Conservation (phyloP, 1,140 invertebrate species). For the Cyclargus thomasi region DNA sequence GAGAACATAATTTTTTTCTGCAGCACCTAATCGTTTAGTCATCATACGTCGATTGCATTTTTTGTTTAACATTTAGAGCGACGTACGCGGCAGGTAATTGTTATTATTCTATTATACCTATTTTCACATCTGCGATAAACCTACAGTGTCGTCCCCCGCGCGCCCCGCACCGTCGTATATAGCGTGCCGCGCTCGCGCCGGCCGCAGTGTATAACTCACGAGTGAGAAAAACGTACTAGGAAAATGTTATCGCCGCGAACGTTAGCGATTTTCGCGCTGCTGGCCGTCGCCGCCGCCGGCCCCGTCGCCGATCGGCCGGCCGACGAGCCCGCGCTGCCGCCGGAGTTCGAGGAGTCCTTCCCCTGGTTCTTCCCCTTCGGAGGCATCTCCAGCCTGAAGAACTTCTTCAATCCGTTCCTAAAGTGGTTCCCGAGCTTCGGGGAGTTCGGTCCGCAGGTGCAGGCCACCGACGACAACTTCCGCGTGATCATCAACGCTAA, state of each 20-base stretch:
- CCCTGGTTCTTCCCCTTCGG: conserved; percentile 62
- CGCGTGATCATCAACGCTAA: conserved; percentile 59
- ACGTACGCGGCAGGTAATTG: not conserved
- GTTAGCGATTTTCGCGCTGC: conserved; percentile 41
- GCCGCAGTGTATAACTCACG: conserved; percentile 52
- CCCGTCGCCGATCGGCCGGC: conserved; percentile 43
- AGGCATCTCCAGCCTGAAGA: conserved; percentile 22
- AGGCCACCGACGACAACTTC: conserved; percentile 55
- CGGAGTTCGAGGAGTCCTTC: conserved; percentile 44
- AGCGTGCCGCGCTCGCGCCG: conserved; percentile 53
- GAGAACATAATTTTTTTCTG: not conserved
- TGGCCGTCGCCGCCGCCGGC: conserved; percentile 43
- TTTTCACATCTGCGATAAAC: conserved; percentile 13
- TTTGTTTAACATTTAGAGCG: not conserved
- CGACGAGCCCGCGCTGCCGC: conserved; percentile 45
- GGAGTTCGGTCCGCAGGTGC: conserved; percentile 54
- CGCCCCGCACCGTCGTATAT: conserved; percentile 54
- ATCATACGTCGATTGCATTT: not conserved
- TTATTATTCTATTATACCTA: conserved; percentile 13
- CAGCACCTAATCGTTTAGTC: not conserved
- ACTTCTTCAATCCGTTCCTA: conserved; percentile 54
- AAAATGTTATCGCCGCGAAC: conserved; percentile 55
- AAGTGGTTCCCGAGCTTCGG: conserved; percentile 57
- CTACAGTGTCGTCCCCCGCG: conserved; percentile 40
- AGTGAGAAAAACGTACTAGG: conserved; percentile 33